Percentiles rank a stretch among this genome's conserved stretches.
These are phyloP conservation scores for Malacoctenus gilli DNA, from an alignment of 2,797 vertebrate genomes.

Conservation along the genomic window DNA sequence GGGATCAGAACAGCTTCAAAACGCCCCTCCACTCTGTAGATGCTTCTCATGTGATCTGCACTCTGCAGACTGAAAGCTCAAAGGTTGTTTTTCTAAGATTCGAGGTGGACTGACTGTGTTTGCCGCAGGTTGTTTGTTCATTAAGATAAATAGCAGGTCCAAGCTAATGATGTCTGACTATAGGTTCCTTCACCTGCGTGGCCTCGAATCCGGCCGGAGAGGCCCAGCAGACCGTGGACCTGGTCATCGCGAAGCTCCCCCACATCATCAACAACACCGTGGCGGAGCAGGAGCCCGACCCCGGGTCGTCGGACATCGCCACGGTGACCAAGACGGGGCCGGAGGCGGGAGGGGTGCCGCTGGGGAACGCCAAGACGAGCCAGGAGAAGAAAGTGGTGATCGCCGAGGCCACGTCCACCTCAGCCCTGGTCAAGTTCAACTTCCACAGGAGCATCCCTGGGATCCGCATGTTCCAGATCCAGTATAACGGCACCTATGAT, in stretches of 20 bases:
- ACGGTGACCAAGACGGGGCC: constrained; percentile 93
- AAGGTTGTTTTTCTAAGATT: no score
- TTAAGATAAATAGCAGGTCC: background rate
- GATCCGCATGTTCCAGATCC: constrained; percentile 99
- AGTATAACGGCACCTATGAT: constrained; percentile 98
- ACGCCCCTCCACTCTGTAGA: no score
- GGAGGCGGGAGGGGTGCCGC: constrained; percentile 78
- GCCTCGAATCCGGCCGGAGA: constrained; percentile 97
- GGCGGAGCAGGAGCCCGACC: constrained; percentile 91
- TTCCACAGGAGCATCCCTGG: constrained; percentile 98
- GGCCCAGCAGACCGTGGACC: constrained; percentile 91
- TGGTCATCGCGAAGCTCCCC: constrained; percentile 95
- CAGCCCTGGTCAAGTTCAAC: constrained; percentile 94
- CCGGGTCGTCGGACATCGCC: constrained; percentile 96
- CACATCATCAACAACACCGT: constrained; percentile 93
- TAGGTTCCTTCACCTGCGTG: constrained; percentile 96
- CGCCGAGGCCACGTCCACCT: constrained; percentile 92
- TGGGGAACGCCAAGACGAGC: constrained; percentile 89
- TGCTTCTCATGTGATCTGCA: no score
- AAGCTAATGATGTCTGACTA: background rate
- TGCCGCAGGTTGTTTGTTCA: background rate
- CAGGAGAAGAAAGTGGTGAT: constrained; percentile 94
- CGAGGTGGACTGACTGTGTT: no score
- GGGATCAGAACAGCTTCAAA: no score
- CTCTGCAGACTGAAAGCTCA: no score